phyloP scores from a whole-genome alignment of 2,888 invertebrate genomes.

The Tenthredo mesomela region DNA sequence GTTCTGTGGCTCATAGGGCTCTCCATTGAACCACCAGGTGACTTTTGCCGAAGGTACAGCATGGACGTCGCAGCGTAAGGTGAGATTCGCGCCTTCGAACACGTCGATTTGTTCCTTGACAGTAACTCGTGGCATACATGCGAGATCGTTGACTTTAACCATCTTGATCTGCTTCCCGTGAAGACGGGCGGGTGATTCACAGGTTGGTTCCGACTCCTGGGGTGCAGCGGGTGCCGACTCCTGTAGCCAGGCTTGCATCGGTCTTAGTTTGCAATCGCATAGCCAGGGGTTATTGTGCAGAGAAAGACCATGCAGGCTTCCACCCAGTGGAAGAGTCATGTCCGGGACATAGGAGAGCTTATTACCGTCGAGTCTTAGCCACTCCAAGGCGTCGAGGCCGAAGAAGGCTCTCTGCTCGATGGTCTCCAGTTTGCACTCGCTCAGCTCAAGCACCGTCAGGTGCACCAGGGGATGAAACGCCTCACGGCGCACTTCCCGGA shows the following conservation, averaged over 20 bases:
- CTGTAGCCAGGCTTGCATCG: conserved; percentile 88
- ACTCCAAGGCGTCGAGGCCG: conserved; percentile 89
- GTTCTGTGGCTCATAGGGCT: conserved; percentile 84
- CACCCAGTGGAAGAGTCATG: conserved; percentile 81
- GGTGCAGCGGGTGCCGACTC: conserved; percentile 85
- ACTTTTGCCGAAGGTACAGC: conserved; percentile 91
- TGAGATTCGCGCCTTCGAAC: conserved; percentile 90
- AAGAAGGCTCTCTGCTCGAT: conserved; percentile 91
- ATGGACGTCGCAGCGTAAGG: conserved; percentile 88
- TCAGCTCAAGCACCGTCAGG: conserved; percentile 90
- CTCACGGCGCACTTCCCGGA: conserved; percentile 85
- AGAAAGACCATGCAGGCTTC: conserved; percentile 88
- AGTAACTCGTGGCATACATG: conserved; percentile 89
- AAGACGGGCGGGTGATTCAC: conserved; percentile 85
- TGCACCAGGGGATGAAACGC: conserved; percentile 88
- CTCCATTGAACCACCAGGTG: conserved; percentile 91
- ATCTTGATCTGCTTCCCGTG: conserved; percentile 85
- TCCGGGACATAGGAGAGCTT: conserved; percentile 83
- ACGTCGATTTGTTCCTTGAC: conserved; percentile 88
- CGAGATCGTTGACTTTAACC: conserved; percentile 86
- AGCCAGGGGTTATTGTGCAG: conserved; percentile 94
- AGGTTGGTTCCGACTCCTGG: conserved; percentile 88
- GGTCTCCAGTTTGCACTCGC: conserved; percentile 88
- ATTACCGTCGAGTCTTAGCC: conserved; percentile 92
- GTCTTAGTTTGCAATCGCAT: conserved; percentile 91